Evolutionary conservation across 2,888 invertebrate species (phyloP), one percentile per base, ranked within the genome.

Genomic region (Bellardia pandia): DNA sequence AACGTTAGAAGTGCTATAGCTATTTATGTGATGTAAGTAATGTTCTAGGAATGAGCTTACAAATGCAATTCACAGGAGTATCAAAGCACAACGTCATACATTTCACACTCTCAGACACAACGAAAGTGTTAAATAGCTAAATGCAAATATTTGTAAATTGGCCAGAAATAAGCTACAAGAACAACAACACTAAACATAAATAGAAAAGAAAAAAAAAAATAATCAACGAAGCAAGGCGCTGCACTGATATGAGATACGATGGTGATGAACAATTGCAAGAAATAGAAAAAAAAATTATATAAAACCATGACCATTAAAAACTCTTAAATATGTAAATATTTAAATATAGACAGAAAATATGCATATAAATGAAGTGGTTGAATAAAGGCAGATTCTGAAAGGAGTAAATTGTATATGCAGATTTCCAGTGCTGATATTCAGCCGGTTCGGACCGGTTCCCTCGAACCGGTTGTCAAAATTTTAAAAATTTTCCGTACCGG

Each of bases 11-110:
- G 14, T 3, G 51, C 51, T 56, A 4, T 16, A 42, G 23, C 48
- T 53, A 56, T n/a, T 30, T n/a, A 9, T 72, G 5, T 64, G 68
- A 7, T 76, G 9, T 37, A 64, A 64, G 37, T 37, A 23, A 48
- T 45, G 62, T 42, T 66, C 6, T 11, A 23, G 53, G 16, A 40
- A 56, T 40, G 45, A 40, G 42, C 11, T 56, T 37, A 42, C 23
- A 23, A 40, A 33, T 74, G 68, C 90, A 64, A 89, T 90, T 90
- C 89, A 89, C 86, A 87, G 56, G 66, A 75, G 76, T 71, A 53
- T 64, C 64, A 80, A 72, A 79, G 53, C 40, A 62, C 71, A 69
- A 42, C 37, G 37, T 23, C 56, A 16, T 14, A 14, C 33, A 5
- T 13, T 56, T 23, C 30, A n/a, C 37, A 78, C 8, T 58, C 48